Base-by-base conservation (phyloP, 1,140 invertebrate genomes). In the Leptopilina boulardi region DNA sequence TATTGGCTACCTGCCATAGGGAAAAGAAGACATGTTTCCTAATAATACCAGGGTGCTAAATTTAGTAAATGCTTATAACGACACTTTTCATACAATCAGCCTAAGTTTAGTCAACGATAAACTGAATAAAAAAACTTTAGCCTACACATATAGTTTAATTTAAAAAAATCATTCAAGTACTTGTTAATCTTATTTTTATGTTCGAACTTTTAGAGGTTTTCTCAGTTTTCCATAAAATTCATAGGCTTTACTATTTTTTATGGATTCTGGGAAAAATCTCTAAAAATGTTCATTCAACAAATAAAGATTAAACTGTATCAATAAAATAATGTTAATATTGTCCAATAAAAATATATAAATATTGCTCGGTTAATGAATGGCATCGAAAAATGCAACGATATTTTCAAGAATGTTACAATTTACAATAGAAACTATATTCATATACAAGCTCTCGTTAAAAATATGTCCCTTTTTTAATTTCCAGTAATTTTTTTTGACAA, bases 281-380 rank as follows among this genome's bases (percentile, higher is more conserved):
- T 38, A 9, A 38, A 38, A 6, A 38, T 3, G 34, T 38, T 38
- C 34, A 38, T 3, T 9, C 34, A 9, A 38, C 3, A 38, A 38
- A 38, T 38, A 38, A 8, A 38, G 34, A 38, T 38, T 38, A 38
- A 38, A 38, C 34, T 38, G 34, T 38, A 38, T 9, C 34, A 38
- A 8, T 8, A 54, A 72, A 21, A 73, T 30, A 42, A n/a, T 74
- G 72, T 72, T 72, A 77, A 66, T 44, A 77, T 70, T 59, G 18
- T 21, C 71, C 76, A 18, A 15, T 38, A 70, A 47, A 73, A 72
- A 71, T 78, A 78, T 56, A 44, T 30, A 77, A 23, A 77, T 47
- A 76, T 76, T 42, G 66, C 56, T 51, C 70, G 10, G n/a, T 42
- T 77, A 76, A 54, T 75, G 38, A 77, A 34, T 13, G 47, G 15